Evolutionary conservation across 2,797 vertebrate species (phyloP), one percentile per base, ranked within the genome.

Genomic region (Gymnoscopelus braueri): DNA sequence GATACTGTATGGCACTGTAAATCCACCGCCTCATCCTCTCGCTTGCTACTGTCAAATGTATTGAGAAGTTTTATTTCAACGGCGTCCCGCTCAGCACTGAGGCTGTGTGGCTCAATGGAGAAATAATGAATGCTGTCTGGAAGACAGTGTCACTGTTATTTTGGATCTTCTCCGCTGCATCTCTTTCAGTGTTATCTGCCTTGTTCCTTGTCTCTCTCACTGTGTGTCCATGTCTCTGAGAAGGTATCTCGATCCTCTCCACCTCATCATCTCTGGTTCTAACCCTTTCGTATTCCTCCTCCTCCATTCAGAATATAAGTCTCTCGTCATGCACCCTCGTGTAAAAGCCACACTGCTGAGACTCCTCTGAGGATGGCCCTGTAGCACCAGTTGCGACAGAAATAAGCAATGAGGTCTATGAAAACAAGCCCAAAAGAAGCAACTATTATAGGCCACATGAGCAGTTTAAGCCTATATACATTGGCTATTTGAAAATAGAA

Each of bases 91-190:
- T 76, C 86, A 86, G 77, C 76, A 65, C 77, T 56, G 78, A 57
- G 79, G 66, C 39, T 44, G 39, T 39, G 26, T 69, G 69, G 59
- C 75, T 80, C 85, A 88, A 87, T 86, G 80, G 74, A 88, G 87
- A 89, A 91, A 87, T 90, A 91, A 90, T 85, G 86, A 90, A 77
- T 80, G 82, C 81, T 85, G 86, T 91, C 85, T 57, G 73, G 77
- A 55, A 72, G 84, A 91, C 85, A 84, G 83, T 88, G 89, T 87
- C 90, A 90, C 84, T 88, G 69, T 89, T 82, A 83, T 90, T 91
- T 90, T 86, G 86, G 71, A 84, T 90, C 88, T 84, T 75, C 72
- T 3, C 78, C 71, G 78, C 78, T 76, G 71, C 75, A 69, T 67
- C 73, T 72, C 74, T 6, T 35, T 19, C 5, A 10, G n/a, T 19